Base-by-base conservation (phyloP, 2,888 invertebrate genomes). In the Pterobdella sp. region DNA sequence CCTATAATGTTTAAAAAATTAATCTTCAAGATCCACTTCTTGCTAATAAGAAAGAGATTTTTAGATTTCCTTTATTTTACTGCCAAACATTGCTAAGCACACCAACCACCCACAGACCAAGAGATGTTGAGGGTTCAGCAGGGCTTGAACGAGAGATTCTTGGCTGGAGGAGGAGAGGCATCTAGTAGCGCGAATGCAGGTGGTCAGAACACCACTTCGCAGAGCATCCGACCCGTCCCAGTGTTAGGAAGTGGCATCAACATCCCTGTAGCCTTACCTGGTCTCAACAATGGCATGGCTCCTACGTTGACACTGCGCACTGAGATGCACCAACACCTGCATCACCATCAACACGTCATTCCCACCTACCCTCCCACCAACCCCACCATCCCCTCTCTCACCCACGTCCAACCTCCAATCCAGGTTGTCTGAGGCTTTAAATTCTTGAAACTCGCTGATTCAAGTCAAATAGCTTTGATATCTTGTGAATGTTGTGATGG, bases 251-350 rank as follows among this genome's bases (percentile, higher is more conserved):
- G 56, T n/a, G 71, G 60, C 32, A 42, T 60, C 14, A 71, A 60
- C 63, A 71, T 71, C 34, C 71, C 71, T 18, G 36, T 71, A 63
- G 71, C 71, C 26, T 32, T 71, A 10, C 71, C 71, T 34, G 68
- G 35, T 4, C n/a, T 36, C 7, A 29, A 14, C 35, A 36, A 14
- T 68, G 71, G 71, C n/a, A 56, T 71, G 35, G 35, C 52, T 18
- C 71, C 71, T 32, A 71, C 71, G 10, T 35, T 71, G 52, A 72
- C 75, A 26, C 70, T 75, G 22, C 72, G 71, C 52, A 69, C 74
- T 29, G 74, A 74, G 31, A 74, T 74, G 74, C 75, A 75, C 65
- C 74, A 74, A 35, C 74, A 74, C 49, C 67, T 75, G 22, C 75
- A 75, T 31, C 73, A 75, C 32, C 75, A 75, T 36, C 75, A 75